Conservation (phyloP, 2,113 vertebrate genomes). For the Salvelinus alpinus region DNA sequence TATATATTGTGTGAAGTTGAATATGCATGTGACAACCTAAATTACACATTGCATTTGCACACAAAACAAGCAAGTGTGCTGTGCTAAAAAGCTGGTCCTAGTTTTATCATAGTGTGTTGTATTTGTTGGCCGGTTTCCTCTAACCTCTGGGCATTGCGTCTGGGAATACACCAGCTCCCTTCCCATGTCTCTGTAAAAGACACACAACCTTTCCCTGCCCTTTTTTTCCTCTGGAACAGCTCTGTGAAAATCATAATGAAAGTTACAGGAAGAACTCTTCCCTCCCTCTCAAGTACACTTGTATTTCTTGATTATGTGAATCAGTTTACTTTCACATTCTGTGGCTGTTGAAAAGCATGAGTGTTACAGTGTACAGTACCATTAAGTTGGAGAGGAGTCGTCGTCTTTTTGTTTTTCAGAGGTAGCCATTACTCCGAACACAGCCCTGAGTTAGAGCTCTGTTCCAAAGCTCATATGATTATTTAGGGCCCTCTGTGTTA, state of each 20-base stretch:
- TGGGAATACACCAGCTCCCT: neutral
- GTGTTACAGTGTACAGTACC: constrained; percentile 26
- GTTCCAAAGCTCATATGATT: constrained; percentile 39
- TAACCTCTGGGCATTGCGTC: neutral
- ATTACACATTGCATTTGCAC: too few species aligned
- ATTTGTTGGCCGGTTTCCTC: constrained; percentile 9
- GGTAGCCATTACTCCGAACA: constrained; percentile 47
- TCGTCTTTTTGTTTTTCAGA: constrained; percentile 48
- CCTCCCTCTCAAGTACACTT: neutral
- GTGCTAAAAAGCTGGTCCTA: neutral
- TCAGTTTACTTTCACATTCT: neutral
- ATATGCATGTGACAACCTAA: too few species aligned
- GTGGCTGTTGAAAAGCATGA: neutral
- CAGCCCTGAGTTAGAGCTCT: constrained; percentile 30
- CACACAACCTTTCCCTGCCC: neutral
- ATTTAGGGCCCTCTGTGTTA: constrained; percentile 63
- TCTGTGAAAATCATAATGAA: neutral
- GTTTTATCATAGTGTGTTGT: neutral
- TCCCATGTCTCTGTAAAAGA: neutral
- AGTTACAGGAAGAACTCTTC: neutral
- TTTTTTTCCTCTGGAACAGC: neutral
- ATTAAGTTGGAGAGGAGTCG: constrained; percentile 36
- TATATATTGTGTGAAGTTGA: too few species aligned
- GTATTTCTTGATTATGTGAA: neutral
- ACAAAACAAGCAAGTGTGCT: too few species aligned